Evolutionary conservation across 2,888 invertebrate genomes (phyloP).

Genomic region (Phrixothrix hirtus): DNA sequence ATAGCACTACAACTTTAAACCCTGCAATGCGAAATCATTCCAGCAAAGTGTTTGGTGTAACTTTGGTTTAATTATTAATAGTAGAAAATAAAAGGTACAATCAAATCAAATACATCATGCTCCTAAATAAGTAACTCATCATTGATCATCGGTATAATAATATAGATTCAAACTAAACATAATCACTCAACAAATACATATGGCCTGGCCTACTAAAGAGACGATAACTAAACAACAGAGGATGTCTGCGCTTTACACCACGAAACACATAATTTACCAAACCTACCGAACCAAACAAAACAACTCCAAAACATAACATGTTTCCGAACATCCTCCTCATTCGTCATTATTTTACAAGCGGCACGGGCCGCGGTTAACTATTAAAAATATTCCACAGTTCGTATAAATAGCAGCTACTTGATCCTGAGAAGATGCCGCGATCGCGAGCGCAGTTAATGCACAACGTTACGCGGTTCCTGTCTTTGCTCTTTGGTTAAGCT

Average conservation of each 20-base stretch:
- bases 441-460: constrained; percentile 31
- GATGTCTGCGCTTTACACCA: constrained; percentile 55
- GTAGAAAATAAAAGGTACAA: constrained; percentile 57
- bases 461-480: constrained; percentile 28
- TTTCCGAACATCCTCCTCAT: constrained; percentile 53
- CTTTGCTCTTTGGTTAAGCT: constrained; percentile 60
- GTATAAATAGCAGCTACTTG: constrained; percentile 54
- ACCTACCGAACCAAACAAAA: constrained; percentile 48
- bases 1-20: constrained; percentile 32
- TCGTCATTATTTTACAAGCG: constrained; percentile 49
- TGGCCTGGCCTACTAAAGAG: constrained; percentile 43
- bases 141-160: constrained; percentile 41
- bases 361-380: constrained; percentile 51
- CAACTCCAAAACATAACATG: constrained; percentile 38
- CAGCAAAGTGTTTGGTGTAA: constrained; percentile 50
- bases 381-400: constrained; percentile 58
- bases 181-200: constrained; percentile 54
- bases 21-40: constrained; percentile 40
- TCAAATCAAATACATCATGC: constrained; percentile 55
- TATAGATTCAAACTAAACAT: constrained; percentile 49
- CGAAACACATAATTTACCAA: constrained; percentile 48
- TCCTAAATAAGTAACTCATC: constrained; percentile 33
- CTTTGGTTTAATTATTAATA: constrained; percentile 57
- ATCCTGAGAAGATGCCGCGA: constrained; percentile 54
- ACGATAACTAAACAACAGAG: constrained; percentile 54